Percentiles rank a stretch among this genome's conserved stretches.
phyloP scores from a whole-genome alignment of 2,113 vertebrate species.

The Phylloscopus trochilus region DNA sequence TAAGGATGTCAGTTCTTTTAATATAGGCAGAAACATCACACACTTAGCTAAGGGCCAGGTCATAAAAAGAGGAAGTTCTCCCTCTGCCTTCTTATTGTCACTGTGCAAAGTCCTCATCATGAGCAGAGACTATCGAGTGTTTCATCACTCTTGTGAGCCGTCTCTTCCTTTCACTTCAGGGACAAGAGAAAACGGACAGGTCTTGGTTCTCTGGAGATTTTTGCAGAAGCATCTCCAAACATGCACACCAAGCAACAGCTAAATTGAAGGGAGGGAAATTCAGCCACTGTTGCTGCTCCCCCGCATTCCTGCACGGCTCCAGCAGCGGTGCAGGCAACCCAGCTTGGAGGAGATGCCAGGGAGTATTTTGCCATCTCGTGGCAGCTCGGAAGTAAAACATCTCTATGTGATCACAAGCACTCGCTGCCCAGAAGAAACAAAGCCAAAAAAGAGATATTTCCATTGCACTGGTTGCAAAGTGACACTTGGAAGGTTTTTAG shows the following conservation, averaged over 20 bases:
- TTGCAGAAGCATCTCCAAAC: neutral
- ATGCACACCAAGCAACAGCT: rapidly evolving
- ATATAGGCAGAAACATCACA: neutral
- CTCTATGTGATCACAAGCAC: rapidly evolving
- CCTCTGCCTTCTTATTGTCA: neutral
- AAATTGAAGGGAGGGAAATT: neutral
- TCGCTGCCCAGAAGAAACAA: rapidly evolving
- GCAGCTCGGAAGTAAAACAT: neutral
- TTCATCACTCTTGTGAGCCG: neutral
- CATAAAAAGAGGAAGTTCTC: neutral
- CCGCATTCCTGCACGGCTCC: neutral
- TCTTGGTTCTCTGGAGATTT: neutral
- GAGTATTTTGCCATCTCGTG: conserved; percentile 18
- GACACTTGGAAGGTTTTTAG: neutral
- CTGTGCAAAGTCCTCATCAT: neutral
- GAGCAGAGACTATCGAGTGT: rapidly evolving
- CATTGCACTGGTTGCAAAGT: neutral
- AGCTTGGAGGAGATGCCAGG: neutral
- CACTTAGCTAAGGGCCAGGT: neutral
- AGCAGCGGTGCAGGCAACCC: neutral
- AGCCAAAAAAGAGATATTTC: neutral
- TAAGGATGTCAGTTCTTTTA: neutral
- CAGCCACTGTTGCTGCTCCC: neutral
- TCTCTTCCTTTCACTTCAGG: neutral
- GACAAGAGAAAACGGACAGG: neutral